Evolutionary conservation across 2,113 vertebrate species (phyloP).

Genomic region (Sturnus vulgaris): DNA sequence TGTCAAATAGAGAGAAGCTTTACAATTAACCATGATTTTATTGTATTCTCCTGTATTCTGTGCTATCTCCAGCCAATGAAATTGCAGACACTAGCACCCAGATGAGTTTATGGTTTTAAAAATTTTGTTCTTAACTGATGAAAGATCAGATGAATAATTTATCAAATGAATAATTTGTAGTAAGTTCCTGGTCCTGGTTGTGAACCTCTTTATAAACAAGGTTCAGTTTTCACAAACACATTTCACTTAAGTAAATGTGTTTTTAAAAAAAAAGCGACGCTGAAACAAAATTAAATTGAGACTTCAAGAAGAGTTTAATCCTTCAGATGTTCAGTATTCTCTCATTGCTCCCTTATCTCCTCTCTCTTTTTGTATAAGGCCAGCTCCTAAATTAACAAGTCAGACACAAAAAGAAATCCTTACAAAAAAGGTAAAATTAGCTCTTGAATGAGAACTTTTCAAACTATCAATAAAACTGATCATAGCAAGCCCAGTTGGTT

Average conservation of each 20-base stretch:
- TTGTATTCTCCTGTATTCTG: too few species aligned
- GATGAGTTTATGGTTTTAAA: neutral
- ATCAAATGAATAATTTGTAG: neutral
- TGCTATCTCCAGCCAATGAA: neutral
- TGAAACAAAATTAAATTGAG: neutral
- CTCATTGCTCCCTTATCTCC: neutral
- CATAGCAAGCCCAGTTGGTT: accelerated
- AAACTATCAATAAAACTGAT: neutral
- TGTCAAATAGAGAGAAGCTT: neutral
- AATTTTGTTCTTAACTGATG: neutral
- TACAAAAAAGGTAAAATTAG: neutral
- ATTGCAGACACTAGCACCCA: neutral
- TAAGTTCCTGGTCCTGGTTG: neutral
- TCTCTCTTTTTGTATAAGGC: neutral
- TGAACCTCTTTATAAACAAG: neutral
- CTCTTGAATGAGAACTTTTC: neutral
- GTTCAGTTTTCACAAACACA: neutral
- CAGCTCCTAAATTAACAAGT: neutral
- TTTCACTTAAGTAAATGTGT: neutral
- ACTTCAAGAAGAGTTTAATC: neutral
- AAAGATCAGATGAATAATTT: neutral
- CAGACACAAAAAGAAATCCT: neutral
- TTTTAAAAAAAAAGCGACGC: neutral
- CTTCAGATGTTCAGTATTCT: neutral
- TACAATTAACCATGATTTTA: too few species aligned